Percentiles rank a stretch among this genome's conserved stretches.
Conservation (phyloP, 2,888 invertebrate species). For the Sympetrum striolatum region DNA sequence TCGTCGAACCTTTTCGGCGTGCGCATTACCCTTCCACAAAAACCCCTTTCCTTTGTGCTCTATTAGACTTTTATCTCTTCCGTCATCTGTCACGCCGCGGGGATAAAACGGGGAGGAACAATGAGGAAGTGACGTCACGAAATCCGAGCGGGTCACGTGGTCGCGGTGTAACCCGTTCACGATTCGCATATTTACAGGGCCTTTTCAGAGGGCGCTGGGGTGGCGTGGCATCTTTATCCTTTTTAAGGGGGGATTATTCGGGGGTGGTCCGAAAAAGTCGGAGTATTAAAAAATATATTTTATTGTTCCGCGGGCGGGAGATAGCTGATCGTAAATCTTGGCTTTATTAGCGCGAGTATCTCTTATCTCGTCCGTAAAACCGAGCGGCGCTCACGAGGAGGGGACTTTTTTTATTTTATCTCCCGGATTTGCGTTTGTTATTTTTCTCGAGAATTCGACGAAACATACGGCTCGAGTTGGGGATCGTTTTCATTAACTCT, state of each 20-base stretch:
- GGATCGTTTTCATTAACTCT: too few relatives aligned
- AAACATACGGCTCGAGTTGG: too few relatives aligned
- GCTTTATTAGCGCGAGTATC: neutral
- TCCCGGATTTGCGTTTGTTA: neutral
- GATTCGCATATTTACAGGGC: neutral
- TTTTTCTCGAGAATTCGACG: too few relatives aligned
- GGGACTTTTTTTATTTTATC: neutral
- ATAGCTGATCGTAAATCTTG: conserved; percentile 12
- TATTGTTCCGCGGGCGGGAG: conserved; percentile 21
- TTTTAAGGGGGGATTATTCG: conserved; percentile 9
- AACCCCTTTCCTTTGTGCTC: too few relatives aligned
- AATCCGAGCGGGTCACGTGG: conserved; percentile 24
- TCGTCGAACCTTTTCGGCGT: too few relatives aligned
- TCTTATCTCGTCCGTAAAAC: conserved; percentile 11
- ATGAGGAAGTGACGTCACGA: neutral
- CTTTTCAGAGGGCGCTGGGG: neutral
- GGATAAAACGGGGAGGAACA: neutral
- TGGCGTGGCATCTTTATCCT: conserved; percentile 30
- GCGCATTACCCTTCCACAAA: too few relatives aligned
- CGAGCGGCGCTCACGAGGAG: neutral
- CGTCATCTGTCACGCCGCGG: neutral
- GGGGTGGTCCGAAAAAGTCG: conserved; percentile 18
- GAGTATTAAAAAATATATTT: conserved; percentile 36
- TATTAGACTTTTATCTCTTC: neutral
- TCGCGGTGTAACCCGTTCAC: neutral